Evolutionary conservation across 2,113 vertebrate genomes (phyloP), one percentile per base, ranked within the genome.

Genomic region (Oryzias melastigma): DNA sequence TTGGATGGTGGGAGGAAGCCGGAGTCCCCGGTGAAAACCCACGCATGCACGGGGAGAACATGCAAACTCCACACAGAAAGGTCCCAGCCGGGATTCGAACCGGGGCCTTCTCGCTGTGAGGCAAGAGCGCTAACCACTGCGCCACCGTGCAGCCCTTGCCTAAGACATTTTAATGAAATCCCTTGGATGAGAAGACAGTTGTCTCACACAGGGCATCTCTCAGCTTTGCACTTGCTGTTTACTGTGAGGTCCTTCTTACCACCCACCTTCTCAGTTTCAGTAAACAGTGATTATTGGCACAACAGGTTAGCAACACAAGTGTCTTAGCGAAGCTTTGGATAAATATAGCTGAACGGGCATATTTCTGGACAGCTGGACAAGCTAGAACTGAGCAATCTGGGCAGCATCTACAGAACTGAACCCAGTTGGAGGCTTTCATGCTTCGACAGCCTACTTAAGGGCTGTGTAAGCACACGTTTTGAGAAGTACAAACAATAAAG

Each of bases 321-420:
- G 12, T 40, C 35, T 55, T 7, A 24, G 59, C 50, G 20, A 20
- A 62, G 15, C 52, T 54, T 49, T 61, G 19, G 13, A 62, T 41
- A 25, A 43, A 42, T 16, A 18, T 4, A 35, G 22, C 14, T 24
- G 45, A 59, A 44, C 25, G 35, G 52, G 49, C 69, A 75, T 41
- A 22, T 58, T 75, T 79, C 27, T 72, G 64, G 60, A 71, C 73
- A 89, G 79, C 83, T 88, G 77, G 62, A 75, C 77, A 79, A 82
- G 81, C 73, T 58, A 58, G 20, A 66, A 22, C 22, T 20, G 46
- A 27, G 58, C 17, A 52, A 49, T 66, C 13, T 78, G 60, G 57
- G 64, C 54, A 42, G 46, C 42, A 45, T 52, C 64, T 68, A 62
- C 40, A 50, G 58, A 58, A 63, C 52, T 14, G 19, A 50, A 58